Conservation (phyloP, 2,888 invertebrate species). For the Cryptus viduatorius region DNA sequence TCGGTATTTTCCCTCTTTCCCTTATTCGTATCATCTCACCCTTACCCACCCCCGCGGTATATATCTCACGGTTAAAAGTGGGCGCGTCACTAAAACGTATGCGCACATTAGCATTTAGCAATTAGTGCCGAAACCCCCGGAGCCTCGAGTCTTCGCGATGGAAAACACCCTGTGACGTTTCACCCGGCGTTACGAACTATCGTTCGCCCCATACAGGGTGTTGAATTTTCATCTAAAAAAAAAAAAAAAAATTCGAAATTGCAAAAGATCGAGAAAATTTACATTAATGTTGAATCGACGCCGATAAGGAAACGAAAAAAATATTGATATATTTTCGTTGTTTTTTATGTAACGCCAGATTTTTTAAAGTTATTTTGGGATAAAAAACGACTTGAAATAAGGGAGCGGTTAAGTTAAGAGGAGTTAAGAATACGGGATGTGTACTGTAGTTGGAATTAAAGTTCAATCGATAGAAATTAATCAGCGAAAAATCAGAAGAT, state of each 20-base stretch:
- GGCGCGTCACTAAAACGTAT: constrained; percentile 72
- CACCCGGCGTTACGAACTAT: constrained; percentile 30
- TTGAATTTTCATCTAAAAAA: neutral
- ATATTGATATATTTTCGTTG: neutral
- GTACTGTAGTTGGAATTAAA: too few relatives aligned
- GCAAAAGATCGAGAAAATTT: too few relatives aligned
- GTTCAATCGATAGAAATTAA: too few relatives aligned
- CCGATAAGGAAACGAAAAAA: neutral
- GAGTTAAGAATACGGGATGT: too few relatives aligned
- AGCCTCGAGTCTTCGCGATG: constrained; percentile 17
- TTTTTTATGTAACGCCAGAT: neutral
- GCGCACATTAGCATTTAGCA: constrained; percentile 79
- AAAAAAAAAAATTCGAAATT: neutral
- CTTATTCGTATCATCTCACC: constrained; percentile 20
- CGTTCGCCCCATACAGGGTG: constrained; percentile 34
- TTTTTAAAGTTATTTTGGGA: neutral
- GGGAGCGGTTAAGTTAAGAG: too few relatives aligned
- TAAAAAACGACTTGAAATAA: too few relatives aligned
- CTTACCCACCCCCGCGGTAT: neutral
- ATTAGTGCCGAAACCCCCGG: constrained; percentile 71
- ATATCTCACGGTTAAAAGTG: constrained; percentile 68
- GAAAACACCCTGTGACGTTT: constrained; percentile 39
- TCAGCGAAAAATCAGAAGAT: too few relatives aligned
- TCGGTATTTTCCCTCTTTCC: constrained; percentile 41
- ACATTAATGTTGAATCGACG: neutral